Percentiles rank a stretch among this genome's conserved stretches.
Evolutionary conservation across 2,113 vertebrate species (phyloP).

Genomic region (Ahaetulla prasina): DNA sequence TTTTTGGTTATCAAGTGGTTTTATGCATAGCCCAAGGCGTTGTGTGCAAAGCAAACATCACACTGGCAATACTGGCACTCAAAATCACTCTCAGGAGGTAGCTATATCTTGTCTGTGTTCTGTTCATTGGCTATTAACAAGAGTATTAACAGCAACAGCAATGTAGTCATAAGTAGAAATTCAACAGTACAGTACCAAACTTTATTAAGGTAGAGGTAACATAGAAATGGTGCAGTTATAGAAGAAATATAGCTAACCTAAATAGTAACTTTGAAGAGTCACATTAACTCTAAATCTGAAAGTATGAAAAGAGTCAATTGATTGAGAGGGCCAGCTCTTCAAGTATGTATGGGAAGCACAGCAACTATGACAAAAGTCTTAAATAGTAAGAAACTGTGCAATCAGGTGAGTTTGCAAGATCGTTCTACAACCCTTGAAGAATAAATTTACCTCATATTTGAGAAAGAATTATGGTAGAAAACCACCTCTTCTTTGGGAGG

Average conservation of each 20-base stretch:
- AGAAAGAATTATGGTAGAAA: background rate
- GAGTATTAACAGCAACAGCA: constrained; percentile 15
- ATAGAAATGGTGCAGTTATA: background rate
- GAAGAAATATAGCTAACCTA: background rate
- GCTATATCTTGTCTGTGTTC: background rate
- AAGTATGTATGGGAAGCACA: background rate
- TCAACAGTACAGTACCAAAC: background rate
- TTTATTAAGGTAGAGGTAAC: constrained; percentile 10
- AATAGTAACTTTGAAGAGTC: background rate
- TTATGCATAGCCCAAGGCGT: background rate
- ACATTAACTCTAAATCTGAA: background rate
- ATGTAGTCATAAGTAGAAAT: constrained; percentile 12
- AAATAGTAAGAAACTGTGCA: background rate
- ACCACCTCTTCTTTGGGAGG: background rate
- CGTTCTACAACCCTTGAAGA: background rate
- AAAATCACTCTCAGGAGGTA: constrained; percentile 9
- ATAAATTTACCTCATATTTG: background rate
- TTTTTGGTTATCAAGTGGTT: background rate
- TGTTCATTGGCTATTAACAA: constrained; percentile 18
- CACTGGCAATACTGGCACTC: background rate
- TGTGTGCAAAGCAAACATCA: background rate
- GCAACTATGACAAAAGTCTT: background rate
- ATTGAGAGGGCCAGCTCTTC: background rate
- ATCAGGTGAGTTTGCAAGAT: background rate
- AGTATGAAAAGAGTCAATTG: no score